Evolutionary conservation across 2,113 vertebrate species (phyloP).

Genomic region (Tichodroma muraria): DNA sequence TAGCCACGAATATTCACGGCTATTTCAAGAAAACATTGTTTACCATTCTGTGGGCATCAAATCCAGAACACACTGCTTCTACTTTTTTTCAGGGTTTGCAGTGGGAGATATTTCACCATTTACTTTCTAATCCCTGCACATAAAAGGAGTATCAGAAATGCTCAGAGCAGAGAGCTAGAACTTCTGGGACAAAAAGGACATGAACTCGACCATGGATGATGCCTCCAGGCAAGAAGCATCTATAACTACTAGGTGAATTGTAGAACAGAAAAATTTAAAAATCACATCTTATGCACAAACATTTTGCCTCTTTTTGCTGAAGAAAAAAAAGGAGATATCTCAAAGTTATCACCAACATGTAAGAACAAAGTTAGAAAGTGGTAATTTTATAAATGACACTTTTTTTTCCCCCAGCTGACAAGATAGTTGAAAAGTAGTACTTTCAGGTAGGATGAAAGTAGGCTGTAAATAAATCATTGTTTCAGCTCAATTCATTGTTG

Average conservation of each 20-base stretch:
- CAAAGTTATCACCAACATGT: neutral
- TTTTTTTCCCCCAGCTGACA: neutral
- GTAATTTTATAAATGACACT: neutral
- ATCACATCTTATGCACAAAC: neutral
- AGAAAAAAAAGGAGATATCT: neutral
- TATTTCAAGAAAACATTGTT: neutral
- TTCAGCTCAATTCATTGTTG: neutral
- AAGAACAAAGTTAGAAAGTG: neutral
- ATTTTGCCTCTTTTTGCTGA: neutral
- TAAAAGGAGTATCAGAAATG: neutral
- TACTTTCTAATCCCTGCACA: neutral
- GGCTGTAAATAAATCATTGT: neutral
- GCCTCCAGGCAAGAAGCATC: neutral
- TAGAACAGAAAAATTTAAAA: neutral
- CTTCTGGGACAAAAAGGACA: neutral
- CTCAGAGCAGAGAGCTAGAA: neutral
- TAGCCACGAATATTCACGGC: neutral
- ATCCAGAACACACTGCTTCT: neutral
- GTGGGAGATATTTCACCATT: neutral
- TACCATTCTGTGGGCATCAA: fast-evolving
- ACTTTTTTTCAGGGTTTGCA: neutral
- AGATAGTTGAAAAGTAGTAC: neutral
- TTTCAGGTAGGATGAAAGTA: neutral
- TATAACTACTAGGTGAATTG: neutral
- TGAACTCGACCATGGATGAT: neutral